A percentile compares a stretch with the other conserved stretches of the same genome.
phyloP scores from a whole-genome alignment of 2,797 vertebrate species.

The Gadopsis bispinosus region DNA sequence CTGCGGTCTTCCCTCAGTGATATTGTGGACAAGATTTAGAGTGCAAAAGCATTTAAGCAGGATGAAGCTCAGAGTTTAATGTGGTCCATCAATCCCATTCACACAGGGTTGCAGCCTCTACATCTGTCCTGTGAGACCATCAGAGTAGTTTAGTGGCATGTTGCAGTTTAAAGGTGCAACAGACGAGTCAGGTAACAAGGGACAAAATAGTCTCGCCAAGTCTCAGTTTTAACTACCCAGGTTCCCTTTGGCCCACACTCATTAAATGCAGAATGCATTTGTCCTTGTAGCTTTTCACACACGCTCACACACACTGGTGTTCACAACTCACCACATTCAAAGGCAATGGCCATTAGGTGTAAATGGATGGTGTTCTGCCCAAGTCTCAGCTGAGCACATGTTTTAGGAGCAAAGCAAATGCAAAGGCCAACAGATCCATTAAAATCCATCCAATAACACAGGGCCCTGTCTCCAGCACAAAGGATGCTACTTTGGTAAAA shows the following conservation, averaged over 20 bases:
- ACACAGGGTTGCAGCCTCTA: constrained; percentile 68
- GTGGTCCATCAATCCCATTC: constrained; percentile 80
- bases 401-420: constrained; percentile 73
- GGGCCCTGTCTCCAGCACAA: constrained; percentile 43
- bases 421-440: constrained; percentile 78
- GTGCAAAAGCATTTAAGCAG: constrained; percentile 79
- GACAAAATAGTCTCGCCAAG: constrained; percentile 86
- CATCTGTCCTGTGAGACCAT: constrained; percentile 78
- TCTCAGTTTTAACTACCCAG: constrained; percentile 86
- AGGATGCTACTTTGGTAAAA: constrained; percentile 40
- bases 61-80: constrained; percentile 81
- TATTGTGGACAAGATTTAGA: constrained; percentile 67
- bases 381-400: constrained; percentile 76
- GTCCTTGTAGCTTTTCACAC: constrained; percentile 86
- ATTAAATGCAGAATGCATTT: constrained; percentile 86
- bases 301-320: constrained; percentile 53
- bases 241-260: constrained; percentile 86
- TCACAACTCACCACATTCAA: constrained; percentile 79
- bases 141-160: constrained; percentile 84
- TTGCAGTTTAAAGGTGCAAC: constrained; percentile 87
- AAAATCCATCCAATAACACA: constrained; percentile 64
- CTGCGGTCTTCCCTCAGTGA: constrained; percentile 56
- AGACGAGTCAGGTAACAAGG: constrained; percentile 85
- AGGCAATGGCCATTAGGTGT: constrained; percentile 80
- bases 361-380: constrained; percentile 83